Evolutionary conservation across 2,113 vertebrate genomes (phyloP).

Genomic region (Pterocles burchelli): DNA sequence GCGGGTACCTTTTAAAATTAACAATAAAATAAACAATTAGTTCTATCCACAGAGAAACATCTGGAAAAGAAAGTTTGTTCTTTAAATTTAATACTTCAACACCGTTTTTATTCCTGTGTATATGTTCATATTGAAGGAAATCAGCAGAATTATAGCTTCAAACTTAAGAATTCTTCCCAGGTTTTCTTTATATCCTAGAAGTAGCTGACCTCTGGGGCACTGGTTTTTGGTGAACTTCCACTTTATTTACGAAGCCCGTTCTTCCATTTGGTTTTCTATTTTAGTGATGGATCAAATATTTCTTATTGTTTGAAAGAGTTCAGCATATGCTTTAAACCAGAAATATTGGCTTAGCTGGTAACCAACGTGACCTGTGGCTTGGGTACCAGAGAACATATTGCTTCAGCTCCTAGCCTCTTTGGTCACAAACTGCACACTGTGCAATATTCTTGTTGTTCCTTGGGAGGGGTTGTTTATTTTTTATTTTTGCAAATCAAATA

Average conservation of each 20-base stretch:
- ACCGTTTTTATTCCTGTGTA: not conserved
- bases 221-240: slow-evolving; percentile 22
- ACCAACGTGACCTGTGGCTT: slow-evolving; percentile 11
- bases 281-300: slow-evolving; percentile 36
- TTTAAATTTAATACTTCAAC: not conserved
- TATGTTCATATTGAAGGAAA: not conserved
- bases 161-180: not conserved
- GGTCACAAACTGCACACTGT: slow-evolving; percentile 8
- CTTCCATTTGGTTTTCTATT: slow-evolving; percentile 36
- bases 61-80: not conserved
- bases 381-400: not conserved
- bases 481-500: slow-evolving; percentile 46
- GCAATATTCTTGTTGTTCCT: slow-evolving; percentile 39
- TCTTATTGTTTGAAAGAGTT: slow-evolving; percentile 34
- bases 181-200: slow-evolving; percentile 34
- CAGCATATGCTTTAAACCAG: slow-evolving; percentile 41
- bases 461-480: slow-evolving; percentile 37
- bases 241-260: slow-evolving; percentile 63
- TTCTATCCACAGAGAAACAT: not conserved
- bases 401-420: not conserved
- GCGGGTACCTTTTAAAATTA: not conserved
- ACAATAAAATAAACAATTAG: not conserved
- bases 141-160: not conserved
- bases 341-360: slow-evolving; percentile 33
- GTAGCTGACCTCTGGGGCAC: not conserved